Evolutionary conservation across 2,113 vertebrate species (phyloP), one percentile per base, ranked within the genome.

Genomic region (Motacilla tschutschensis): DNA sequence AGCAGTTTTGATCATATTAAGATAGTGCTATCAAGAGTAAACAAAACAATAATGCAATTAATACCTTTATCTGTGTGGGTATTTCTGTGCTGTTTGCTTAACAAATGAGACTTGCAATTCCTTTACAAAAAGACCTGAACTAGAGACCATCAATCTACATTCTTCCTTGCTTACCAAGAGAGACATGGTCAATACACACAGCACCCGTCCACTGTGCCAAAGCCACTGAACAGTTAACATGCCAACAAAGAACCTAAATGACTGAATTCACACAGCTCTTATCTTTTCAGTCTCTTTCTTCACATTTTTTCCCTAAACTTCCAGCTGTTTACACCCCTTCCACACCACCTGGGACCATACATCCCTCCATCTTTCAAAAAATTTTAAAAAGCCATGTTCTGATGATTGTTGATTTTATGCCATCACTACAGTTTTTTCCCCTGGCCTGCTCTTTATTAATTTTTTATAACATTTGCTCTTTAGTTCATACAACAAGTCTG

Each of bases 31-130:
- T 66, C 41, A 84, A 85, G 57, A 83, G 83, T 85, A 38, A 91
- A 86, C 18, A 69, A n/a, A 91, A 87, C 16, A 69, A 54, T 64
- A 94, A 79, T 54, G 28, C 31, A 85, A 92, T 67, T 80, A 92
- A 82, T 80, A 75, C 21, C 76, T 77, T 80, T 12, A 87, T 76
- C 75, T 46, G 21, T 5, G 4, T 33, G 28, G 41, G 41, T 70
- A 55, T 59, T 88, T 85, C 69, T 69, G 25, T 40, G 15, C 24
- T 63, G 35, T 50, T 86, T 74, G 35, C 50, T 66, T 79, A 90
- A 70, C 31, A 93, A 76, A 40, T 17, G 25, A 90, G n/a, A 47
- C 33, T 43, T 63, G 9, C 11, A 76, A 76, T 58, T 90, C 53
- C 38, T 74, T 77, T 73, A 90, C 41, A 88, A 55, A 59, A 62